Percentiles rank a stretch among this genome's conserved stretches.
phyloP scores from a whole-genome alignment of 2,113 vertebrate species.

The Charadrius vociferus region DNA sequence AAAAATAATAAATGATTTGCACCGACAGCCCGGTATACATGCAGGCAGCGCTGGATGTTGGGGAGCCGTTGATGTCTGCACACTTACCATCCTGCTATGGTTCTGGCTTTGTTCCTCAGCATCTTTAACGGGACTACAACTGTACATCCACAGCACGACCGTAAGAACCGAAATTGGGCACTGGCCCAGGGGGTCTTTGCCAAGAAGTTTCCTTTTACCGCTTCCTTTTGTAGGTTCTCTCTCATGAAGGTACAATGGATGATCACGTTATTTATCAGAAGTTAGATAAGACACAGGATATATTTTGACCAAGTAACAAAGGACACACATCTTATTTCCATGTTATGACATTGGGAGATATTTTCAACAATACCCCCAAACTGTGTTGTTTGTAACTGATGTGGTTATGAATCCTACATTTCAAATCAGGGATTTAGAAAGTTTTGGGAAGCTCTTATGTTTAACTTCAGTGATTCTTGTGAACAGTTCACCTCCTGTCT shows the following conservation, averaged over 20 bases:
- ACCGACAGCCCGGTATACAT: neutral
- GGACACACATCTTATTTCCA: neutral
- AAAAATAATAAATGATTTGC: neutral
- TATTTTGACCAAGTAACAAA: neutral
- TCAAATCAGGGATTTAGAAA: neutral
- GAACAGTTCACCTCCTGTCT: conserved; percentile 8
- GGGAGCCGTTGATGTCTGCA: neutral
- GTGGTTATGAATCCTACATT: neutral
- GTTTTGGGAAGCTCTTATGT: neutral
- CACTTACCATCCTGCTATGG: neutral
- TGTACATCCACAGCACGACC: rapidly evolving
- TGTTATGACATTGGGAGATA: neutral
- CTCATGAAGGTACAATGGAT: neutral
- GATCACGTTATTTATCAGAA: neutral
- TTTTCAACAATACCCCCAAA: neutral
- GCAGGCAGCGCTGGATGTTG: neutral
- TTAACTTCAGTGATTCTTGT: neutral
- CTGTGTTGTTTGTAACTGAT: neutral
- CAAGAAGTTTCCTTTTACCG: neutral
- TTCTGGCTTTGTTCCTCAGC: neutral
- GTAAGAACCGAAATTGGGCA: rapidly evolving
- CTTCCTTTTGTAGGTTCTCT: neutral
- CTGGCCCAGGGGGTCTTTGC: neutral
- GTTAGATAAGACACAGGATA: neutral
- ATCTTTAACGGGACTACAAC: neutral